phyloP scores from a whole-genome alignment of 2,797 vertebrate genomes.

The Alosa sapidissima region DNA sequence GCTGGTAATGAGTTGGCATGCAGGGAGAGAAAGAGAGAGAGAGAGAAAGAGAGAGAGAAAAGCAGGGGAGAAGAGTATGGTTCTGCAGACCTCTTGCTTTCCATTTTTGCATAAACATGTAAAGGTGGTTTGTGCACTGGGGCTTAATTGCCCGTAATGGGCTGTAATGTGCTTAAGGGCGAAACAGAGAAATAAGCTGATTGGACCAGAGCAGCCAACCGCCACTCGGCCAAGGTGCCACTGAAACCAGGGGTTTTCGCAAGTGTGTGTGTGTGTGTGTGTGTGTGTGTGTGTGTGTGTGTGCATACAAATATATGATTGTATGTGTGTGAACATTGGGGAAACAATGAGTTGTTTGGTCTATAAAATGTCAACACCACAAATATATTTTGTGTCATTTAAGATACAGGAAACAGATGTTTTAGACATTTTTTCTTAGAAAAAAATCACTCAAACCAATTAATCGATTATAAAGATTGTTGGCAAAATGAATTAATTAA shows the following conservation, averaged over 20 bases:
- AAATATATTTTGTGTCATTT: too few relatives aligned
- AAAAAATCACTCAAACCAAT: too few relatives aligned
- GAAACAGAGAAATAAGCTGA: constrained; percentile 24
- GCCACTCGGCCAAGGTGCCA: background rate
- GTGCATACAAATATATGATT: background rate
- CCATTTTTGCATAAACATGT: constrained; percentile 44
- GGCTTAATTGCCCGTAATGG: constrained; percentile 56
- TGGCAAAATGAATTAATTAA: too few relatives aligned
- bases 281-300: background rate
- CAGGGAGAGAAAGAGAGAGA: constrained; percentile 36
- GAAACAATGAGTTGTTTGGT: too few relatives aligned
- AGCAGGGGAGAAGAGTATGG: background rate
- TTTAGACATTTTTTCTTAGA: too few relatives aligned
- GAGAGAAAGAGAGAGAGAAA: background rate
- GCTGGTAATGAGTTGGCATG: constrained; percentile 46
- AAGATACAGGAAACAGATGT: too few relatives aligned
- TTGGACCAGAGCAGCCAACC: background rate
- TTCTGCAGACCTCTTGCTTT: constrained; percentile 19
- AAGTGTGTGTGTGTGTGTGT: background rate
- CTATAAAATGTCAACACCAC: too few relatives aligned
- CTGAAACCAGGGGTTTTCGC: background rate
- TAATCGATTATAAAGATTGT: too few relatives aligned
- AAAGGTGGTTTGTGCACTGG: constrained; percentile 31
- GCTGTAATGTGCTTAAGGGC: constrained; percentile 45
- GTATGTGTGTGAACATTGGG: background rate